A percentile compares a stretch with the other conserved stretches of the same genome.
Evolutionary conservation across 2,888 invertebrate species (phyloP).

Genomic region (Ennomos erosarius): DNA sequence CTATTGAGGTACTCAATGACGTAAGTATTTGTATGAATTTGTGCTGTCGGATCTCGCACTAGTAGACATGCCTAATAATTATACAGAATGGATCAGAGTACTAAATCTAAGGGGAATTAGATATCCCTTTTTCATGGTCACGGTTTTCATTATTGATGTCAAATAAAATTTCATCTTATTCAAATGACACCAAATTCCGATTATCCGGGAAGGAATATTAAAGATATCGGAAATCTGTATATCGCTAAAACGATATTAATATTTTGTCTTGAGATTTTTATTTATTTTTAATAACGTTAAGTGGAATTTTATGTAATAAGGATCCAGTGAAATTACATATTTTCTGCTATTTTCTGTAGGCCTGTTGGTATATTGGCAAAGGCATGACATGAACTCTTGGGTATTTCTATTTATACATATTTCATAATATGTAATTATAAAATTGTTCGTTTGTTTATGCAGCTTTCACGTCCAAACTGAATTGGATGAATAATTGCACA

Average conservation of each 20-base stretch:
- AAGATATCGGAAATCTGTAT: constrained; percentile 23
- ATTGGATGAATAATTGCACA: no score
- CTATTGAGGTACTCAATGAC: no score
- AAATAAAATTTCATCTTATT: constrained; percentile 8
- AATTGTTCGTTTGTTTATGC: no score
- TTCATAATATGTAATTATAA: no score
- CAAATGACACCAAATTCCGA: constrained; percentile 16
- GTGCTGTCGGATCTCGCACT: no score
- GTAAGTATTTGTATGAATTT: no score
- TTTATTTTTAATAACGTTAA: constrained; percentile 17
- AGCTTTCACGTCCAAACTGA: no score
- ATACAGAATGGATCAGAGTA: no score
- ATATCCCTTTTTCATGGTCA: no score
- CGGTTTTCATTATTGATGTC: not conserved
- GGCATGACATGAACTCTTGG: not conserved
- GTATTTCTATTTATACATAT: no score
- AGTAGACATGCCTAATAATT: no score
- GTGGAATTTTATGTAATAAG: not conserved
- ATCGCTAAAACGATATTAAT: constrained; percentile 7
- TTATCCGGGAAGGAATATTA: constrained; percentile 13
- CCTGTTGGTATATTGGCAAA: constrained; percentile 17
- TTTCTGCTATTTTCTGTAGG: constrained; percentile 23
- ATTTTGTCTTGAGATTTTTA: constrained; percentile 13
- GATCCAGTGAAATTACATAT: constrained; percentile 14
- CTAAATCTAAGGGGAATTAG: no score